Evolutionary conservation across 2,797 vertebrate genomes (phyloP).

Genomic region (Phrynocephalus vlangalii): DNA sequence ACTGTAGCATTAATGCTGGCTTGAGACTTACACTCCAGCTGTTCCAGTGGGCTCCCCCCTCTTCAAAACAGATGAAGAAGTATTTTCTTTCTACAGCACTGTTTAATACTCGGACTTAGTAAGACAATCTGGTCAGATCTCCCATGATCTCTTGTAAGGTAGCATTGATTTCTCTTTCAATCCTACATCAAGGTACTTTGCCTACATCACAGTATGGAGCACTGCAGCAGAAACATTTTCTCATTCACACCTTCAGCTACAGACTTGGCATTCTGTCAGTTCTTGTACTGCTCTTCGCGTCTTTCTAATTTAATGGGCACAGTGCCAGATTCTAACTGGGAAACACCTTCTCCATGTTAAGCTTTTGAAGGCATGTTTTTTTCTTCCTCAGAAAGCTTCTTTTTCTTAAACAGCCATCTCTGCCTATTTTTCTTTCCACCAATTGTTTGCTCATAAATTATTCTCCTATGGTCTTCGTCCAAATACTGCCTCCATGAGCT

Average conservation of each 20-base stretch:
- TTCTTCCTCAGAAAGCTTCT: neutral
- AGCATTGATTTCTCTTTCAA: neutral
- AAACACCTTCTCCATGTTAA: constrained; percentile 1
- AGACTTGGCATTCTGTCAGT: neutral
- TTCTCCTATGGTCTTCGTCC: neutral
- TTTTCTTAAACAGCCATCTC: neutral
- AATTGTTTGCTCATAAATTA: neutral
- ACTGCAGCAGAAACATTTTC: neutral
- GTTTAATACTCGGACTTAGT: constrained; percentile 9
- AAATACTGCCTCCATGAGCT: neutral
- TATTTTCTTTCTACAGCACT: neutral
- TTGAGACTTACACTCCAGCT: constrained; percentile 1
- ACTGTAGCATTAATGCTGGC: neutral
- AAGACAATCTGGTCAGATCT: neutral
- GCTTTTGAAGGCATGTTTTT: neutral
- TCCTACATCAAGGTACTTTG: neutral
- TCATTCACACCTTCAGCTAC: neutral
- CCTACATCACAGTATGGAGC: neutral
- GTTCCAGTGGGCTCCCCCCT: constrained; percentile 16
- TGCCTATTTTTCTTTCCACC: neutral
- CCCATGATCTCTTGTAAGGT: neutral
- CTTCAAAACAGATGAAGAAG: neutral
- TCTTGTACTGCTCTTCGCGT: neutral
- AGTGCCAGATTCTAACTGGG: neutral
- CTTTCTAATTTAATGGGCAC: neutral